A percentile compares a stretch with the other conserved stretches of the same genome.
These are phyloP conservation scores for Phalloptychus januarius DNA, from an alignment of 2,797 vertebrate genomes.

Conservation along the genomic window DNA sequence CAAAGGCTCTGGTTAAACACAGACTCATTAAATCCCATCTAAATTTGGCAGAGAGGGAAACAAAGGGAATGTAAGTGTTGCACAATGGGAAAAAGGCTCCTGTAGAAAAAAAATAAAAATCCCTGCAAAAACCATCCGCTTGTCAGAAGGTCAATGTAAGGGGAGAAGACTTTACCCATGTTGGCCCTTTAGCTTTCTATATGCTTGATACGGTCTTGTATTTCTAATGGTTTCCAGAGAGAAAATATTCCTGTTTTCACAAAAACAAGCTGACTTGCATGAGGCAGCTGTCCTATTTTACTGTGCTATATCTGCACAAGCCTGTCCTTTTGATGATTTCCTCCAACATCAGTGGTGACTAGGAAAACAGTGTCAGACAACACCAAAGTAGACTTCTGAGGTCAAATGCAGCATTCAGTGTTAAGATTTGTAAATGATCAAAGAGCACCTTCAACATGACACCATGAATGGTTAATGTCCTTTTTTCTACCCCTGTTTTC, in stretches of 20 bases:
- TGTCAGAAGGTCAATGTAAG: conserved; percentile 13
- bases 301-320: conserved; percentile 52
- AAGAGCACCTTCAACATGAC: conserved; percentile 50
- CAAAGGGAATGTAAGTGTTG: conserved; percentile 10
- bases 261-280: conserved; percentile 47
- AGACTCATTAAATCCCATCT: conserved; percentile 29
- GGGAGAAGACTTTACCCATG: conserved; percentile 8
- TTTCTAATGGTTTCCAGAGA: conserved; percentile 44
- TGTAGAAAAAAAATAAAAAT: conserved; percentile 1
- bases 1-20: conserved; percentile 46
- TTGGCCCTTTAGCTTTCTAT: background rate
- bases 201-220: conserved; percentile 9
- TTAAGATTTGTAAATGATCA: conserved; percentile 61
- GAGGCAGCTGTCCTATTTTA: conserved; percentile 59
- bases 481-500: conserved; percentile 20
- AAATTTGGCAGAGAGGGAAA: conserved; percentile 27
- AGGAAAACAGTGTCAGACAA: conserved; percentile 45
- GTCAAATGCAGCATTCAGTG: conserved; percentile 50
- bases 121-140: conserved; percentile 13
- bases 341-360: conserved; percentile 50
- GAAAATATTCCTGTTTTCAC: conserved; percentile 28
- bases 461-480: conserved; percentile 60
- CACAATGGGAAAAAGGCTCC: conserved; percentile 9
- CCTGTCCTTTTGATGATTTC: conserved; percentile 55
- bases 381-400: conserved; percentile 56